Base-by-base conservation (phyloP, 2,113 vertebrate species). In the Embiotoca jacksoni region DNA sequence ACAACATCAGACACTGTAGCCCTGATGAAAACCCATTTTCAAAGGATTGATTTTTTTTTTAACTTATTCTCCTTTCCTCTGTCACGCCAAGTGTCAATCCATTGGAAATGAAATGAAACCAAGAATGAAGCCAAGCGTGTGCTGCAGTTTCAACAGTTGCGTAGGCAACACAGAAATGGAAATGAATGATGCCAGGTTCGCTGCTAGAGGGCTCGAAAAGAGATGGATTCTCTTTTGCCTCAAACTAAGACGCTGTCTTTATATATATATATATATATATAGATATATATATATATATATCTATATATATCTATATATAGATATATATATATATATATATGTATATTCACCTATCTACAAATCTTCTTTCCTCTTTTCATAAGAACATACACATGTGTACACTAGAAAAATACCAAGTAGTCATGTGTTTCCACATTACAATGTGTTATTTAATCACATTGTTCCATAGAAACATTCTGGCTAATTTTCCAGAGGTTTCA, bases 171-270 rank as follows among this genome's bases (percentile, higher is more conserved):
- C 41, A 94, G 93, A 91, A 95, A 96, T 89, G 96, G 95, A 76
- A 97, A 97, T 90, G 93, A 96, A 97, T 85, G 93, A 94, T 37
- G 95, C 95, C 77, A 96, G 93, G 77, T 95, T 97, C 88, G 93
- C 91, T 72, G 95, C 96, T 75, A 91, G 95, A 89, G 96, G 96
- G 87, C 94, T 90, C 37, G 91, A 94, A 81, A 95, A 94, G 87
- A 95, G 96, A 90, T 95, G 94, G 92, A 89, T 95, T 41, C 35
- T 96, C 56, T 78, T 39, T 55, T 56, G 76, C 88, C 61, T 72
- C 32, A 30, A 78, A 89, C 75, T 30, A 73, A 52, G 61, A 82
- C 35, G 55, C 15, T 33, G 37, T 36, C 39, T 66, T 61, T 82
- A 60, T 44, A 58, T 71, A 23, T 9, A 71, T 16, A 23, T 64